Evolutionary conservation across 2,797 vertebrate genomes (phyloP).

Genomic region (Bradypus variegatus): DNA sequence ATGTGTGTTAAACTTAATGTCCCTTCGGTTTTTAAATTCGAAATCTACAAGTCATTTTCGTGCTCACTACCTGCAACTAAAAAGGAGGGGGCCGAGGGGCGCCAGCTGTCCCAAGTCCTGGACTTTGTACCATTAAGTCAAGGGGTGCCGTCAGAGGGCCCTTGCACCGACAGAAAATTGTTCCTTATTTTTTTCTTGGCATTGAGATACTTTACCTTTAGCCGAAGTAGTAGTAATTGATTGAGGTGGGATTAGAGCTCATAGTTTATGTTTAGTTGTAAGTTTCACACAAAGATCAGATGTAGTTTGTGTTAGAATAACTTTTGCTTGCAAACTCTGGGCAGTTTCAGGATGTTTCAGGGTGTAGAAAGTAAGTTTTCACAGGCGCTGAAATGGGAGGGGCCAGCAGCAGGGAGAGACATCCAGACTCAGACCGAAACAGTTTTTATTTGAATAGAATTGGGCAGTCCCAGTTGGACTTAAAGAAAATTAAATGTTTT

Average conservation of each 20-base stretch:
- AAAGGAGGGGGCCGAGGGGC: conserved; percentile 44
- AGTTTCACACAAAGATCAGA: neutral
- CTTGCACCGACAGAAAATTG: conserved; percentile 7
- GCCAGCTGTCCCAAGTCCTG: conserved; percentile 56
- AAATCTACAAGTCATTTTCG: conserved; percentile 62
- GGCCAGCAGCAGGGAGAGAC: neutral
- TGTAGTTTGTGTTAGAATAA: neutral
- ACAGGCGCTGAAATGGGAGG: conserved; percentile 17
- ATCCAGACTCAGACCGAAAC: neutral
- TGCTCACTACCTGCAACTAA: conserved; percentile 55
- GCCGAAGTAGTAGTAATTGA: neutral
- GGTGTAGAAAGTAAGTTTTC: conserved; percentile 51
- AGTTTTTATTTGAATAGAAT: conserved; percentile 28
- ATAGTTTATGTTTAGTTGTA: neutral
- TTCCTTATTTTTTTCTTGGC: neutral
- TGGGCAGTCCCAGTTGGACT: neutral
- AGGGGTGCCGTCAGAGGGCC: conserved; percentile 28
- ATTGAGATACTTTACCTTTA: neutral
- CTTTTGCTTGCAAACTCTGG: conserved; percentile 20
- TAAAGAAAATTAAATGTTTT: conserved; percentile 31
- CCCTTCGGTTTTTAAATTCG: conserved; percentile 44
- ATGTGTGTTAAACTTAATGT: conserved; percentile 2
- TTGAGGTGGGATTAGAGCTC: neutral
- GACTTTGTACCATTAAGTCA: conserved; percentile 55
- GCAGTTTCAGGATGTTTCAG: conserved; percentile 29